Evolutionary conservation across 2,888 invertebrate species (phyloP), one percentile per base, ranked within the genome.

Genomic region (Steinernema carpocapsae): DNA sequence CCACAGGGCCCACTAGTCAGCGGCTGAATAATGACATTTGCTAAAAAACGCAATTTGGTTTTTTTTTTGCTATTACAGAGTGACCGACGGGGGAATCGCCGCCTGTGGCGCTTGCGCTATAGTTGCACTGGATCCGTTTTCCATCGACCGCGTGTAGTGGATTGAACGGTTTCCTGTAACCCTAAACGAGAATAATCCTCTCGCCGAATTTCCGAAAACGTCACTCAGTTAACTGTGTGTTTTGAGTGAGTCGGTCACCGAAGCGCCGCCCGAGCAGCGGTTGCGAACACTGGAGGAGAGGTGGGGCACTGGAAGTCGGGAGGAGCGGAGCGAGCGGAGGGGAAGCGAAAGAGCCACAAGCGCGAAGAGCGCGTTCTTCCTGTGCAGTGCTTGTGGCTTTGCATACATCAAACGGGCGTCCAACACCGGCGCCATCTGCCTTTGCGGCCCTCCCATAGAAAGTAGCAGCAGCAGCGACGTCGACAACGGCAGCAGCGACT

Each of bases 381-480:
- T 56, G 56, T 56, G 56, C 56, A 56, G 24, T 56, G 56, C 26
- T 56, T 56, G 56, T 56, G 56, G 56, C 56, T 56, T 56, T 56
- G 56, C 56, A 56, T 56, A 56, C 56, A 56, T 56, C 56, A 26
- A 26, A 3, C 56, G 6, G 22, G 22, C 26, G 56, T 14, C 26
- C 56, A 56, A 6, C 56, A 56, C 6, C 26, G 56, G 24, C 22
- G 56, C 22, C 26, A 22, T 26, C 26, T 51, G 19, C 43, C 43
- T 43, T n/a, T n/a, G n/a, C n/a, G n/a, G n/a, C 48, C 19, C 48
- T 17, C 17, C 4, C 48, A 48, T 48, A n/a, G n/a, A n/a, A n/a
- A n/a, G n/a, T n/a, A n/a, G n/a, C n/a, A n/a, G n/a, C n/a, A n/a
- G n/a, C n/a, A n/a, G n/a, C n/a, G n/a, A n/a, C n/a, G n/a, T n/a